Base-by-base conservation (phyloP, 2,888 invertebrate species). In the Apoderus coryli region DNA sequence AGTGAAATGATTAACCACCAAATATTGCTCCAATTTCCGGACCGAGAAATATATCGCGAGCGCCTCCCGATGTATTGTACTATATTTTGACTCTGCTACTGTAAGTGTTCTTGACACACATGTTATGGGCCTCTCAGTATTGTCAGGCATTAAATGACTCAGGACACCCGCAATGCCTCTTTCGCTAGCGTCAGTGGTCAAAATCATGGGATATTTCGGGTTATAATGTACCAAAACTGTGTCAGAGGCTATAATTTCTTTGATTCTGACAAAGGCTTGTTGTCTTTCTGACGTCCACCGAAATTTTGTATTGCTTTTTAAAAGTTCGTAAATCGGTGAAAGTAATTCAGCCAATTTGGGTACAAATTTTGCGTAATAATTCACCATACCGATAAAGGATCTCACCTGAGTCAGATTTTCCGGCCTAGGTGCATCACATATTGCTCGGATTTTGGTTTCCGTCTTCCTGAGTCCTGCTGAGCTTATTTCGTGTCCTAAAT, bases 11-110 rank as follows among this genome's bases (percentile, higher is more conserved):
- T 25, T 9, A 33, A 13, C 10, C 22, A 11, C 16, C 27, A 27
- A 12, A 27, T 27, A n/a, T 32, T 27, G 10, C 25, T n/a, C n/a
- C n/a, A n/a, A n/a, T n/a, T n/a, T n/a, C n/a, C n/a, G n/a, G n/a
- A n/a, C n/a, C n/a, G n/a, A n/a, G n/a, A n/a, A n/a, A n/a, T n/a
- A n/a, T n/a, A n/a, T n/a, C n/a, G n/a, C n/a, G n/a, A n/a, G n/a
- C n/a, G n/a, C n/a, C n/a, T n/a, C n/a, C n/a, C n/a, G n/a, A 7
- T 34, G 32, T 2, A 46, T 39, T 2, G 43, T 46, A 41, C 42
- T 52, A 32, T 40, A 45, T 36, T 52, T 52, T 9, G 48, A 46
- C 26, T 49, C 37, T 1, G 48, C 49, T 33, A 51, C 50, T 22
- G 16, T 19, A n/a, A n/a, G n/a, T n/a, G n/a, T n/a, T n/a, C n/a